Percentiles rank a stretch among this genome's conserved stretches.
phyloP scores from a whole-genome alignment of 2,797 vertebrate species.

The Thaleichthys pacificus region DNA sequence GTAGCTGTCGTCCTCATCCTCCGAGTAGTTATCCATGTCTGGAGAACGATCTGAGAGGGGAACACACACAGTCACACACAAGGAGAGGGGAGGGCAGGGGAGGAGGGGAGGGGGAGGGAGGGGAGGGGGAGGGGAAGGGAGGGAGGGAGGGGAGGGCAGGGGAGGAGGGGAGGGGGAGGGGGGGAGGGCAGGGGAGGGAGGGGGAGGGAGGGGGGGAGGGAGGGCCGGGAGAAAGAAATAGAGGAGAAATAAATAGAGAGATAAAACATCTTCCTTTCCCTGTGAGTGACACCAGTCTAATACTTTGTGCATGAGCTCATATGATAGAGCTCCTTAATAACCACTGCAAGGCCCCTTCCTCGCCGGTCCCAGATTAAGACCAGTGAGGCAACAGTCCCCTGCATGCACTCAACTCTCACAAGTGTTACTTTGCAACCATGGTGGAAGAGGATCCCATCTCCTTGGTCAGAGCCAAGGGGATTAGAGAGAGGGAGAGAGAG shows the following conservation, averaged over 20 bases:
- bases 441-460: background rate
- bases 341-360: no score
- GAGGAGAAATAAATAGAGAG: background rate
- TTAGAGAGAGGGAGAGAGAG: background rate
- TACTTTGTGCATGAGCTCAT: background rate
- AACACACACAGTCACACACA: conserved; percentile 6
- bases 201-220: no score
- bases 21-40: conserved; percentile 66
- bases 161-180: no score
- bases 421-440: background rate
- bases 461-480: background rate
- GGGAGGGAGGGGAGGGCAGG: no score
- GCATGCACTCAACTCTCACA: background rate
- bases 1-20: conserved; percentile 68
- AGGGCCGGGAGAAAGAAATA: no score
- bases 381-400: background rate
- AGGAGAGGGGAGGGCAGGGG: no score
- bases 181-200: no score
- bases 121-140: no score
- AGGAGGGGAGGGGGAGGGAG: no score
- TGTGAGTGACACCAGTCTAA: background rate
- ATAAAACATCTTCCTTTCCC: background rate
- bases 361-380: background rate
- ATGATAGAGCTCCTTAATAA: background rate
- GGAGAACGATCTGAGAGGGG: conserved; percentile 54